These are phyloP conservation scores for Artemia franciscana DNA, from an alignment of 1,140 invertebrate genomes.

Conservation along the genomic window DNA sequence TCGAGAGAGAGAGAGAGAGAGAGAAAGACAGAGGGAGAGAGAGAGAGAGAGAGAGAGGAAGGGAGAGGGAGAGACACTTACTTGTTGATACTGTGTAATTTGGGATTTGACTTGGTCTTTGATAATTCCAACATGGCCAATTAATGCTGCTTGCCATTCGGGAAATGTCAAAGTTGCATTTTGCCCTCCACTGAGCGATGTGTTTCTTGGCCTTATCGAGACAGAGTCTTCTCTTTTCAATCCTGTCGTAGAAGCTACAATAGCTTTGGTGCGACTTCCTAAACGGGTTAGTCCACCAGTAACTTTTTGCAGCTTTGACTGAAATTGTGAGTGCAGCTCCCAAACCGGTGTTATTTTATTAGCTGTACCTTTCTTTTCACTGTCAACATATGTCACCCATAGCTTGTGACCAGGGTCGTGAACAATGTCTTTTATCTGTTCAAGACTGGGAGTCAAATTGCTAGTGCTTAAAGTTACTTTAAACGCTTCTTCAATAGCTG, in stretches of 20 bases:
- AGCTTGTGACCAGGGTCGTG: slow-evolving; percentile 59
- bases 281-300: slow-evolving; percentile 70
- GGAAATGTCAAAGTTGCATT: background rate
- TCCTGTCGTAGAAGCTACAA: background rate
- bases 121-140: slow-evolving; percentile 16
- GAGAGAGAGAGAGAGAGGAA: too few relatives aligned
- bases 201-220: slow-evolving; percentile 22
- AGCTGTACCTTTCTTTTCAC: slow-evolving; percentile 52
- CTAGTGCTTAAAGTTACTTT: slow-evolving; percentile 52
- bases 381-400: slow-evolving; percentile 72
- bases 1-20: too few relatives aligned
- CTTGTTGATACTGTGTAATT: slow-evolving; percentile 42
- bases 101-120: slow-evolving; percentile 46
- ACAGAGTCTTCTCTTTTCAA: slow-evolving; percentile 37
- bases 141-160: slow-evolving; percentile 2
- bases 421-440: slow-evolving; percentile 50
- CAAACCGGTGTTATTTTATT: slow-evolving; percentile 31
- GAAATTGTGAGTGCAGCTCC: slow-evolving; percentile 32
- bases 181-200: background rate
- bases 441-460: slow-evolving; percentile 47
- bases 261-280: slow-evolving; percentile 54
- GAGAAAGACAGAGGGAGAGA: too few relatives aligned
- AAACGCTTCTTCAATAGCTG: slow-evolving; percentile 77
- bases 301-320: slow-evolving; percentile 69
- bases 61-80: slow-evolving; percentile 18